Conservation (phyloP, 2,113 vertebrate genomes). For the Rhadina sibilatrix region DNA sequence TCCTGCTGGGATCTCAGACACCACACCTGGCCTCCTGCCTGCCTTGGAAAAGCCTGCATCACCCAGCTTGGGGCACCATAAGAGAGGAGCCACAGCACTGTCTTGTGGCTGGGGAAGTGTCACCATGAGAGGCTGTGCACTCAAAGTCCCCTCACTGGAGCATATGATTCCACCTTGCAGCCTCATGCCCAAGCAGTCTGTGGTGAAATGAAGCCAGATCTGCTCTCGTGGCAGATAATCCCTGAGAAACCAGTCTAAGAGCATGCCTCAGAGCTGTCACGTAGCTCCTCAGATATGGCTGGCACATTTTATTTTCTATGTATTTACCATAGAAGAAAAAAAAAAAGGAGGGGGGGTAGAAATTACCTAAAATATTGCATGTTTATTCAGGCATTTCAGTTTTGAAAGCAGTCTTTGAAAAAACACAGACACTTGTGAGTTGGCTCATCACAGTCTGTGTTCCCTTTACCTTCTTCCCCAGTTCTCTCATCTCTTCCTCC, state of each 20-base stretch:
- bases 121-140: background rate
- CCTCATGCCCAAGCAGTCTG: background rate
- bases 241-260: background rate
- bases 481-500: background rate
- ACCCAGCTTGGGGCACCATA: background rate
- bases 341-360: rapidly evolving
- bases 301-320: background rate
- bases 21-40: background rate
- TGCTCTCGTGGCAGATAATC: background rate
- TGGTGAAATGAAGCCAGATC: background rate
- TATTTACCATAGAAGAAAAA: background rate
- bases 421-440: background rate
- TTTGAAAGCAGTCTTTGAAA: background rate
- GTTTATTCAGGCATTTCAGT: background rate
- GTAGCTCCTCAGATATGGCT: background rate
- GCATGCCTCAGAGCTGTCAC: background rate
- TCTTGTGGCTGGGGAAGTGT: background rate
- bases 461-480: background rate
- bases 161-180: background rate
- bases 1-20: background rate
- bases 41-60: background rate
- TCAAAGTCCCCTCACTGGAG: background rate
- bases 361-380: background rate
- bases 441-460: background rate
- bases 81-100: background rate